phyloP scores from a whole-genome alignment of 2,797 vertebrate species.

The Pseudomugil tenellus region DNA sequence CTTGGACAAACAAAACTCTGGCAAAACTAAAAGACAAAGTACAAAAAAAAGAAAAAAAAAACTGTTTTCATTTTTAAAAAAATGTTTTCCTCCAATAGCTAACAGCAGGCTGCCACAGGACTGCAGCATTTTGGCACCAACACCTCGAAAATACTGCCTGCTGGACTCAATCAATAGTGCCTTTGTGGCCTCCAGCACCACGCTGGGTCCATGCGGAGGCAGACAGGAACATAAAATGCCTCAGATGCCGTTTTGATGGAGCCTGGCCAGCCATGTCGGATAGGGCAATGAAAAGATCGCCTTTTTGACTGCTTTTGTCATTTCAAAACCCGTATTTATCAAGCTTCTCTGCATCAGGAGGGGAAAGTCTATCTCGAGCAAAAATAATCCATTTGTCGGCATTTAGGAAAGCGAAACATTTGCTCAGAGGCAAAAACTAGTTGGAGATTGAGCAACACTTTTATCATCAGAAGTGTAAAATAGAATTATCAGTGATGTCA shows the following conservation, averaged over 20 bases:
- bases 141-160: slow-evolving; percentile 47
- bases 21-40: slow-evolving; percentile 1
- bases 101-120: slow-evolving; percentile 50
- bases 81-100: slow-evolving; percentile 33
- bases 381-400: slow-evolving; percentile 17
- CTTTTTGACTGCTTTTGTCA: slow-evolving; percentile 25
- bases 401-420: slow-evolving; percentile 17
- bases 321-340: slow-evolving; percentile 33
- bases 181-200: slow-evolving; percentile 66
- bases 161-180: slow-evolving; percentile 66
- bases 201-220: slow-evolving; percentile 56
- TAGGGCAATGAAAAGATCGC: slow-evolving; percentile 35
- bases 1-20: background rate
- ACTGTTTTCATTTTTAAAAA: slow-evolving; percentile 19
- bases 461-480: slow-evolving; percentile 27
- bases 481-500: slow-evolving; percentile 36
- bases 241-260: slow-evolving; percentile 48
- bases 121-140: slow-evolving; percentile 44
- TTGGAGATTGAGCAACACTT: slow-evolving; percentile 7
- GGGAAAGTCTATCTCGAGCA: slow-evolving; percentile 35
- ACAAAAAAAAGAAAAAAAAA: slow-evolving; percentile 3
- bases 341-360: slow-evolving; percentile 19
- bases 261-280: slow-evolving; percentile 31
- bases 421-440: slow-evolving; percentile 19
- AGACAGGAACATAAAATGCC: slow-evolving; percentile 59